Conservation (phyloP, 2,113 vertebrate species). For the Jacana jacana region DNA sequence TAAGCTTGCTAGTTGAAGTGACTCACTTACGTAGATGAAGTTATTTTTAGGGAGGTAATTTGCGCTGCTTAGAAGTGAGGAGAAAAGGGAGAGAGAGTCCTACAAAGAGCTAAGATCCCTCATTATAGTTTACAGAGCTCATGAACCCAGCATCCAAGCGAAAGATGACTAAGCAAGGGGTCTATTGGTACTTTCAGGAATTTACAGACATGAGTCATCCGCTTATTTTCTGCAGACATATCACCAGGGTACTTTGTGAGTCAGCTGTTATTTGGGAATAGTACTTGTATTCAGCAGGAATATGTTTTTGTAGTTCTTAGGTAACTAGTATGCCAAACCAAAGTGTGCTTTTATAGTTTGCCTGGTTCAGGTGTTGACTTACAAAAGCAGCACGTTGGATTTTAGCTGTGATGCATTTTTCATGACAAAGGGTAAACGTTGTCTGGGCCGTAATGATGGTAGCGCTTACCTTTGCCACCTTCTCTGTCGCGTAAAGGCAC, state of each 20-base stretch:
- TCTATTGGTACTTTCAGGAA: constrained; percentile 80
- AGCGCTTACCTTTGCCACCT: neutral
- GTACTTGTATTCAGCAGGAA: constrained; percentile 62
- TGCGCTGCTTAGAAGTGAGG: constrained; percentile 72
- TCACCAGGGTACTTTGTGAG: constrained; percentile 75
- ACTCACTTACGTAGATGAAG: constrained; percentile 77
- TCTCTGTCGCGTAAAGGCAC: neutral
- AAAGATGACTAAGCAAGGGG: constrained; percentile 82
- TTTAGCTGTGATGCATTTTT: constrained; percentile 1
- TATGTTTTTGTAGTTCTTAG: constrained; percentile 50
- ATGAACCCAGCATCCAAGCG: constrained; percentile 78
- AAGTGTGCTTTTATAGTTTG: constrained; percentile 17
- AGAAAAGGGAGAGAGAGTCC: constrained; percentile 67
- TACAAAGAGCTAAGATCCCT: constrained; percentile 72
- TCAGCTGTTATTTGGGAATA: constrained; percentile 77
- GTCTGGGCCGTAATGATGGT: neutral
- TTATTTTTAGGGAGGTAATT: constrained; percentile 83
- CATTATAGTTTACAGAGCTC: constrained; percentile 78
- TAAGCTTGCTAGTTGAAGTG: constrained; percentile 75
- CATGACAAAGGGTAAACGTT: neutral
- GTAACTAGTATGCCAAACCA: constrained; percentile 48
- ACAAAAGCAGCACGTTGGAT: neutral
- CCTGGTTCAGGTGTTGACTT: constrained; percentile 34
- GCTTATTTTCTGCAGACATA: constrained; percentile 76
- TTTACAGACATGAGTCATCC: constrained; percentile 81